Evolutionary conservation across 2,888 invertebrate species (phyloP), one percentile per base, ranked within the genome.

Genomic region (Cremastinae sp.): DNA sequence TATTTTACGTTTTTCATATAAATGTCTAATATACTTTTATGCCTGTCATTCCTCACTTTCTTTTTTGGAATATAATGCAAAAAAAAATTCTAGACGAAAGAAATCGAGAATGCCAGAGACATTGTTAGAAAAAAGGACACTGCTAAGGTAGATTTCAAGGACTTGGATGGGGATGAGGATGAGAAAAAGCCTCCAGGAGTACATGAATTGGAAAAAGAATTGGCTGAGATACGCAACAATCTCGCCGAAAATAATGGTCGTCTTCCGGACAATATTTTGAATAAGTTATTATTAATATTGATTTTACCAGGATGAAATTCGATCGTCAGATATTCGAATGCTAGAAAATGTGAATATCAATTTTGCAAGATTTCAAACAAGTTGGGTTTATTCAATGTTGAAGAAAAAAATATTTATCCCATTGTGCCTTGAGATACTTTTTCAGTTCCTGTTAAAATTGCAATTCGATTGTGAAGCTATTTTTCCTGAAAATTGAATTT

Each of bases 201-300:
- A 47, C 89, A 88, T 77, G 86, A 87, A 53, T 83, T 89, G 71
- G 84, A 87, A 72, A 89, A 90, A 37, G 86, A 90, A 81, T 81
- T 91, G 39, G 84, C 88, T 43, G 90, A 90, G 70, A 90, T 91
- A 79, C 85, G 83, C 79, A 79, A 77, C 20, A 85, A 87, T 58
- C 83, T 91, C 72, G 81, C 83, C 43, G 84, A 86, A 61, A 90
- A 89, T 80, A 86, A 89, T 77, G 89, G 89, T 1, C 90, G 86
- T 74, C 84, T 91, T 56, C 90, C 90, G 10, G 90, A 91, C 62
- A 85, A 87, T 37, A 82, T 89, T 68, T 81, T 91, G 14, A 90
- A 88, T 66, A 86, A 84, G 89, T 88, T 78, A 70, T 43, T 68
- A 65, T 74, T 43, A 18, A 3, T 28, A 28, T 28, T 28, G 5